These are phyloP conservation scores for Agrochola circellaris DNA, from an alignment of 2,888 invertebrate genomes.

Conservation along the genomic window DNA sequence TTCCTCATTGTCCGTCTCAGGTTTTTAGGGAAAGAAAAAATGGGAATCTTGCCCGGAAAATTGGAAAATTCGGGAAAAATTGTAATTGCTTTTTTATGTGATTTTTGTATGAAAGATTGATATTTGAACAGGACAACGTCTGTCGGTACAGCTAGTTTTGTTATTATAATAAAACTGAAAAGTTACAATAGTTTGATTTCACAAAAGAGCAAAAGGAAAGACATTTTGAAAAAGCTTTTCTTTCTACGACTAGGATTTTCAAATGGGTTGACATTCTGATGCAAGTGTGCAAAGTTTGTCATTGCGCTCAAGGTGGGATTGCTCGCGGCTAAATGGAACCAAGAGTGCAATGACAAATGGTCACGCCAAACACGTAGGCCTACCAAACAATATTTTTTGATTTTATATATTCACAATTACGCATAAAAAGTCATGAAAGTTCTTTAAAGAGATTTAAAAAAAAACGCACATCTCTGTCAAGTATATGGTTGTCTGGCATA, in stretches of 20 bases:
- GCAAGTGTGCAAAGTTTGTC: neutral
- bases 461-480: neutral
- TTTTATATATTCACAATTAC: neutral
- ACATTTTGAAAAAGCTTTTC: neutral
- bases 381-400: neutral
- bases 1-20: no score
- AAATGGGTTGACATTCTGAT: neutral
- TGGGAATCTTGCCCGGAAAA: no score
- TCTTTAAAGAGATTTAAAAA: neutral
- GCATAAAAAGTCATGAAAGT: neutral
- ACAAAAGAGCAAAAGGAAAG: constrained; percentile 9
- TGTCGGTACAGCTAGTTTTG: no score
- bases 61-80: no score
- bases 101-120: no score
- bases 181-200: neutral
- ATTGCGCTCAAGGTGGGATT: neutral
- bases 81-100: no score
- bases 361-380: no score
- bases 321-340: neutral
- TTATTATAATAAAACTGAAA: neutral
- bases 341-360: neutral
- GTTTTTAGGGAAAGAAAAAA: no score
- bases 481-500: neutral
- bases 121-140: no score
- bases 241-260: neutral